These are phyloP conservation scores for Lacerta viridis DNA, from an alignment of 2,797 vertebrate species.

Conservation along the genomic window DNA sequence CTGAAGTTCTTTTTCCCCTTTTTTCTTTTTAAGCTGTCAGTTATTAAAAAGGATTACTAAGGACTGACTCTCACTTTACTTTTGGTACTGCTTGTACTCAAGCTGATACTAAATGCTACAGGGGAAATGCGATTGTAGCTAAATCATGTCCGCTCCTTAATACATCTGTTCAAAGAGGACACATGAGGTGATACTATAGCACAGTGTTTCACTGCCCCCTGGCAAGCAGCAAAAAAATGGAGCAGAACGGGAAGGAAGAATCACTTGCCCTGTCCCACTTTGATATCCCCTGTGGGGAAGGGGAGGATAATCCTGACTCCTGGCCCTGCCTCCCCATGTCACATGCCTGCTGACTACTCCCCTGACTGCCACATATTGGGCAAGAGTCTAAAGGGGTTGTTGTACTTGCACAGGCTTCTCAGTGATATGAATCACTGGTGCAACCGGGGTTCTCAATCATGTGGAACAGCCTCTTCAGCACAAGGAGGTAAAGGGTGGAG, in stretches of 20 bases:
- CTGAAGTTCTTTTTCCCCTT: neutral
- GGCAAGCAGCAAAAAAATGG: neutral
- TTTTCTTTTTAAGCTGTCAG: constrained; percentile 44
- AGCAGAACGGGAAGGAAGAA: neutral
- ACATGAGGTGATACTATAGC: neutral
- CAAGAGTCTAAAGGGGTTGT: neutral
- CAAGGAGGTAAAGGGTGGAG: neutral
- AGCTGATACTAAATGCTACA: neutral
- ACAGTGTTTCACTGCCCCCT: neutral
- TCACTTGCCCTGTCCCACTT: too few relatives aligned
- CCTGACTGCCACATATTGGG: too few relatives aligned
- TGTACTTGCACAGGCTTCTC: neutral
- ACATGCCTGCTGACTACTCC: neutral
- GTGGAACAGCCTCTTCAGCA: neutral
- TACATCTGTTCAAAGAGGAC: neutral
- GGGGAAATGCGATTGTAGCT: too few relatives aligned
- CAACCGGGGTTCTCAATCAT: neutral
- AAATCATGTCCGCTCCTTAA: neutral
- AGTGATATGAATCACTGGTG: too few relatives aligned
- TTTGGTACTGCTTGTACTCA: neutral
- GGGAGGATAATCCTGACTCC: neutral
- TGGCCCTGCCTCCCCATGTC: neutral
- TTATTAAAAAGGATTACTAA: constrained; percentile 41
- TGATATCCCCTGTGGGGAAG: neutral
- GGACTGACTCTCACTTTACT: neutral